Conservation (phyloP, 2,113 vertebrate genomes). For the Chascanopsetta lugubris region DNA sequence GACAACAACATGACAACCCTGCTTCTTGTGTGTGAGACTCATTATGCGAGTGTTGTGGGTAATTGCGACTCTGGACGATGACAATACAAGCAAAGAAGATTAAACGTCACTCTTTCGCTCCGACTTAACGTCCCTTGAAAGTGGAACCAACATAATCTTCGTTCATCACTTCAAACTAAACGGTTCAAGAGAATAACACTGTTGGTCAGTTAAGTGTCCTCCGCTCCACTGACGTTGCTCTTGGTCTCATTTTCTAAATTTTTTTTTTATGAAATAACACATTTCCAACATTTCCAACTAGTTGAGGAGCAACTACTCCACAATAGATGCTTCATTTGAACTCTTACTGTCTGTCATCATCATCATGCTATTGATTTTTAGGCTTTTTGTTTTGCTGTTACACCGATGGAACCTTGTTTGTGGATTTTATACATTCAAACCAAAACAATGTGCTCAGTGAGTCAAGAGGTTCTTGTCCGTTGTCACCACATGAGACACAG, state of each 20-base stretch:
- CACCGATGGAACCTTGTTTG: not conserved
- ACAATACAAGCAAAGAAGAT: constrained; percentile 14
- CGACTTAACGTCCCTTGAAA: not conserved
- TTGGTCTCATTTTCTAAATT: not conserved
- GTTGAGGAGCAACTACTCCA: too few relatives aligned
- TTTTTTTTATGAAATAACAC: too few relatives aligned
- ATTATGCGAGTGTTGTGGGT: constrained; percentile 19
- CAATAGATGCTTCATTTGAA: too few relatives aligned
- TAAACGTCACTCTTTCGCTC: not conserved
- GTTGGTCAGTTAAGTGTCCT: not conserved
- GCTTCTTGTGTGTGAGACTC: constrained; percentile 1
- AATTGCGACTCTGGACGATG: constrained; percentile 1
- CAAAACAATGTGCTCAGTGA: not conserved
- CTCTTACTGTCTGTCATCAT: too few relatives aligned
- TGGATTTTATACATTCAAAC: not conserved
- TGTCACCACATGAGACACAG: not conserved
- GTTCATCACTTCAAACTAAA: not conserved
- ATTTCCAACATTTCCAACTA: too few relatives aligned
- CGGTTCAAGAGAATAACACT: not conserved
- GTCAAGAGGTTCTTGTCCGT: not conserved
- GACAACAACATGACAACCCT: constrained; percentile 18
- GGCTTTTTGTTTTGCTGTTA: too few relatives aligned
- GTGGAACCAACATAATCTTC: not conserved
- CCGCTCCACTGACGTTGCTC: not conserved
- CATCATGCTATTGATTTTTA: too few relatives aligned